Base-by-base conservation (phyloP, 2,797 vertebrate genomes). In the Alcedo quadribrachys region DNA sequence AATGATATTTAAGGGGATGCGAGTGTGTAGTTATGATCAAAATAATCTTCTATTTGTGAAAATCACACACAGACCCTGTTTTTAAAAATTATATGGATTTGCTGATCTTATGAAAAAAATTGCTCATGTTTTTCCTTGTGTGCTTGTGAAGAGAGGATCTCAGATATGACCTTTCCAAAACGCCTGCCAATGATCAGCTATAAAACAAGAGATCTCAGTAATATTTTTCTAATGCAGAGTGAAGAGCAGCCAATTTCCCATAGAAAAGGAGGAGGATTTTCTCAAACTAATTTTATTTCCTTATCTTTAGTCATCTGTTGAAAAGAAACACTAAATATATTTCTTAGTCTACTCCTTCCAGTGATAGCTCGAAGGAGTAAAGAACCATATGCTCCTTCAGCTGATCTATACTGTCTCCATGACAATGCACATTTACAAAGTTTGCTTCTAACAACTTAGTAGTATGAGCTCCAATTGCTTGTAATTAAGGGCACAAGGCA, bases 311-410 rank as follows among this genome's bases (percentile, higher is more conserved):
- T 91, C 92, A 94, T 95, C 88, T 84, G 87, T 85, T 88, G 85
- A 95, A 97, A 89, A 94, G 90, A 94, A 93, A 85, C 87, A 89
- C 89, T 95, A 96, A 94, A 95, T 95, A 96, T 94, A 95, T 92
- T 95, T 89, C 71, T 89, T 75, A 92, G 85, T 92, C 89, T 94
- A 95, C 85, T 94, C 89, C 94, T 96, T 96, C 90, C 93, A 95
- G 93, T 94, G 93, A 96, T 96, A 94, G 93, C 93, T 96, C 57
- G 82, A 96, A 97, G 96, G 95, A 96, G 96, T 96, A 95, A 95
- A 94, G 94, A 94, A 94, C 88, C 90, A 93, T 95, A 92, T 95
- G 95, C 86, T 96, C 77, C 85, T 95, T 96, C 93, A 93, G 87
- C 87, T 95, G 94, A 95, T 92, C 93, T 89, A 33, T 91, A 89